Base-by-base conservation (phyloP, 2,797 vertebrate genomes). In the Anas bernieri region DNA sequence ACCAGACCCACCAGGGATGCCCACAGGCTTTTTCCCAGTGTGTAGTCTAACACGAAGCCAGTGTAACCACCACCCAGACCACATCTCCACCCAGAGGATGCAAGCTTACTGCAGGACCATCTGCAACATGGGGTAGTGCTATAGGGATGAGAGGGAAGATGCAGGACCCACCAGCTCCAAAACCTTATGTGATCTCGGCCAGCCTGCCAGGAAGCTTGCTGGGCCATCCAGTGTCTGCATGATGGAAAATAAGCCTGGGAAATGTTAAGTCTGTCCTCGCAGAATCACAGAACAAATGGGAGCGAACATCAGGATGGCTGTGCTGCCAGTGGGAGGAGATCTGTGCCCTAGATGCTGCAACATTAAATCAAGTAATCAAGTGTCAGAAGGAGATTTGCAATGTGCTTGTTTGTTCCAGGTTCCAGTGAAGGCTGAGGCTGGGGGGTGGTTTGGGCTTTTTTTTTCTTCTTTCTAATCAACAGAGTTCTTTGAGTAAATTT, bases 291-390 rank as follows among this genome's bases (percentile, higher is more conserved):
- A 86, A 69, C 31, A 14, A 66, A 41, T 4, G 5, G 45, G 45
- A 75, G 61, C 0, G 1, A 74, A 33, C 50, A 8, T 8, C 13
- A 30, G 22, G 73, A 31, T 2, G 33, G 31, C 35, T 43, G n/a
- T 2, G 16, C 35, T 76, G 56, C 26, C 0, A 1, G 48, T 59
- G 46, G 61, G 46, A 52, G 56, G 64, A 61, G 68, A n/a, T 3
- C 2, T 5, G 18, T 64, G 76, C 41, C 46, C 22, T 33, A 66
- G 74, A 45, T 45, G 31, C 43, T 68, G 50, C 50, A 20, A 0
- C 6, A 13, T 59, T 46, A 74, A 86, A 59, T 58, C 37, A 25
- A 0, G 0, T 17, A 88, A 59, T 58, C 37, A 25, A 0, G 0
- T 17, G 61, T 43, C 5, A 0, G 35, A 41, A 61, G 50, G 55